These are phyloP conservation scores for Notamacropus eugenii DNA, from an alignment of 2,797 vertebrate genomes.

Conservation along the genomic window DNA sequence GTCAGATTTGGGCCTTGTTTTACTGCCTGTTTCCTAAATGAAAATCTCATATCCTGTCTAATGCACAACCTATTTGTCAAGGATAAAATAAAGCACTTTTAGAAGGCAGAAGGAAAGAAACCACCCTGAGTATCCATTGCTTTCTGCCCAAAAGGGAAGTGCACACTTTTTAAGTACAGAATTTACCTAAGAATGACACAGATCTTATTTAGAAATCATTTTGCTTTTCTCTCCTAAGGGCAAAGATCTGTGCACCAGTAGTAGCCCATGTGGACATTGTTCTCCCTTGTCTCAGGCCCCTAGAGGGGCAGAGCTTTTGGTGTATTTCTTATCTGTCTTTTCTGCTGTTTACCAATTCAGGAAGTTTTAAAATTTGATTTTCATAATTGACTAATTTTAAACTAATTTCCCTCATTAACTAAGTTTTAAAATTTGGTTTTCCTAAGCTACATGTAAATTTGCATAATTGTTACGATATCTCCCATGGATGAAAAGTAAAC, in stretches of 20 bases:
- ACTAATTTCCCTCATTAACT: neutral
- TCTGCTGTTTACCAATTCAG: no score
- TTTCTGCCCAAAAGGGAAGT: neutral
- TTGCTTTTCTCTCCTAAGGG: neutral
- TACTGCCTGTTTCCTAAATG: constrained; percentile 1
- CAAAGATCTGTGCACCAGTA: neutral
- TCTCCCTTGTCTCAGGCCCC: neutral
- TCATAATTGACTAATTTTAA: neutral
- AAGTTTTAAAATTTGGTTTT: neutral
- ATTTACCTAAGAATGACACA: neutral
- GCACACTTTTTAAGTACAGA: neutral
- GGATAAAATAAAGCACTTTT: neutral
- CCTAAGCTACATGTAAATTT: neutral
- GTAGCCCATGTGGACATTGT: fast-evolving
- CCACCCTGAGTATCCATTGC: neutral
- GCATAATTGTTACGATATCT: neutral
- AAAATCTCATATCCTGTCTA: constrained; percentile 6
- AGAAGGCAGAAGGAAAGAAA: neutral
- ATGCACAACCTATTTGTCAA: neutral
- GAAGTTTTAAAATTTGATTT: neutral
- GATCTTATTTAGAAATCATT: neutral
- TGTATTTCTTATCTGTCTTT: neutral
- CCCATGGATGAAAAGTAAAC: neutral
- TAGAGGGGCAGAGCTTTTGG: neutral
- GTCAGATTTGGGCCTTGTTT: neutral